Evolutionary conservation across 2,797 vertebrate species (phyloP).

Genomic region (Mormyrus proboscirostris): DNA sequence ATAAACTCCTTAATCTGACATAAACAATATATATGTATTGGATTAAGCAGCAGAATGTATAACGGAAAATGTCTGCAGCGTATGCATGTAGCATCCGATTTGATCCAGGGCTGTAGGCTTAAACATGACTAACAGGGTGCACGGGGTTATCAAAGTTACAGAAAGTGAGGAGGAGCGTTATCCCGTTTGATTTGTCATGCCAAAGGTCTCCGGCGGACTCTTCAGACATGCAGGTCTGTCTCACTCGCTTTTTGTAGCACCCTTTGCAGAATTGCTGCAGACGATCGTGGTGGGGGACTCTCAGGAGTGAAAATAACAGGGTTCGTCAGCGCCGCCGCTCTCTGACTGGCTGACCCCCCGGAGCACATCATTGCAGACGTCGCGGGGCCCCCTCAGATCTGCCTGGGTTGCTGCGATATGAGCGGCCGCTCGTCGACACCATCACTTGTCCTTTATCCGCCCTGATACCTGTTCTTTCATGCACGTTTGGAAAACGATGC

Average conservation of each 20-base stretch:
- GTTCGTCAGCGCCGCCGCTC: background rate
- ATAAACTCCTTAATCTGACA: background rate
- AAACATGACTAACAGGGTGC: background rate
- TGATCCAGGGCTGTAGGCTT: background rate
- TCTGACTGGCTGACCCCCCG: background rate
- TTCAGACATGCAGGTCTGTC: background rate
- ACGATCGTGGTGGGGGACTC: background rate
- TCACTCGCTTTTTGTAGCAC: background rate
- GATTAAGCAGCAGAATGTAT: background rate
- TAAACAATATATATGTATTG: background rate
- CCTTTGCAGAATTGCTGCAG: background rate
- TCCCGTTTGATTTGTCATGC: background rate
- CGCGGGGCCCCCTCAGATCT: background rate
- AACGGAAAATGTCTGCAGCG: no score
- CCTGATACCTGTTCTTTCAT: background rate
- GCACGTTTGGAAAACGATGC: background rate
- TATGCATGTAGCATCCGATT: background rate
- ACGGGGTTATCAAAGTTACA: background rate
- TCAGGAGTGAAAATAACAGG: background rate
- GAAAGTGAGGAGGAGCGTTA: background rate
- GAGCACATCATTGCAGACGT: background rate
- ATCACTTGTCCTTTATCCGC: background rate
- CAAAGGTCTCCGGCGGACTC: background rate
- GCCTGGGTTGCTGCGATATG: background rate
- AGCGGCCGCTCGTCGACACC: background rate